Conservation (phyloP, 2,113 vertebrate genomes). For the Triplophysa dalaica region DNA sequence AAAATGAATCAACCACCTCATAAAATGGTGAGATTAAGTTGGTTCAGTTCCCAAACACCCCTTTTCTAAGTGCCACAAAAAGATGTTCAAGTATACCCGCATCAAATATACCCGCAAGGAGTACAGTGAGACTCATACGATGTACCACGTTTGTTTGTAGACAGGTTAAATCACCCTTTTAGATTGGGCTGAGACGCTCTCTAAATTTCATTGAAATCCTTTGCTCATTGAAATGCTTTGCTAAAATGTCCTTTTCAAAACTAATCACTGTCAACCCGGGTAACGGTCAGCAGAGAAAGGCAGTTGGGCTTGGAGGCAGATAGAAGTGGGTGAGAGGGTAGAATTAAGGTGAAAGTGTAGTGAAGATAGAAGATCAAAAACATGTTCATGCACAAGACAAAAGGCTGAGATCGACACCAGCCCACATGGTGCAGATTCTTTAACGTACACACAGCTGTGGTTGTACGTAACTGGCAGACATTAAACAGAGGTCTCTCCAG, state of each 20-base stretch:
- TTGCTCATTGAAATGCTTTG: constrained; percentile 69
- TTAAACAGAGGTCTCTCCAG: constrained; percentile 51
- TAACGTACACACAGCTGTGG: constrained; percentile 48
- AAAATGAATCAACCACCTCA: no score
- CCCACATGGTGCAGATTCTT: constrained; percentile 54
- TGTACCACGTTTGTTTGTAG: no score
- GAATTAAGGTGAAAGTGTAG: constrained; percentile 52
- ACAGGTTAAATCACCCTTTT: not conserved
- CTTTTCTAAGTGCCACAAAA: no score
- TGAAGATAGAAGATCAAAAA: constrained; percentile 50
- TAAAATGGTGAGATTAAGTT: no score
- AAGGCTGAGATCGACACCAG: not conserved
- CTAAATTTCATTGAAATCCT: constrained; percentile 72
- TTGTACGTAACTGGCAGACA: constrained; percentile 44
- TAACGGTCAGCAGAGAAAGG: constrained; percentile 60
- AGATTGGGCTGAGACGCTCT: constrained; percentile 19
- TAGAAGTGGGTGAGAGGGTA: constrained; percentile 39
- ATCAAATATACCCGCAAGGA: no score
- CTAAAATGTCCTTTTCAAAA: constrained; percentile 76
- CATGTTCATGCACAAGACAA: not conserved
- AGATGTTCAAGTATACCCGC: no score
- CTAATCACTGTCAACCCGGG: constrained; percentile 74
- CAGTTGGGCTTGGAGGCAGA: constrained; percentile 50
- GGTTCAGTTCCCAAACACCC: no score
- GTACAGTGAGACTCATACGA: no score